Base-by-base conservation (phyloP, 2,888 invertebrate species). In the Sussaba pulchella region DNA sequence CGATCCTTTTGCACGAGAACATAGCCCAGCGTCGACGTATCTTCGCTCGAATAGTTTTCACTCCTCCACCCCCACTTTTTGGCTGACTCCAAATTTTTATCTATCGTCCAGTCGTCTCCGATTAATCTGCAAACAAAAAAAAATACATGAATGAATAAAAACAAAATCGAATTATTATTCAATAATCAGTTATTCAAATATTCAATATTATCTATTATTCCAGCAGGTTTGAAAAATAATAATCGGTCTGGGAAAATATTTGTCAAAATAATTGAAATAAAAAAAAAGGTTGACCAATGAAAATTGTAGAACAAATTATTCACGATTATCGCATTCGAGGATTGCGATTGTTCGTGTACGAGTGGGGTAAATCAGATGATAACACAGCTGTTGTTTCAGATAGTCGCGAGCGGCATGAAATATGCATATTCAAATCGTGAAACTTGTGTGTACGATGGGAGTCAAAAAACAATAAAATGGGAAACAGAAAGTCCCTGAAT, bases 1-100 rank as follows among this genome's bases (percentile, higher is more conserved):
- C 86, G 72, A 73, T 77, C 73, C 74, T 80, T 75, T 81, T 79
- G 78, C 81, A 84, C 78, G 73, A 72, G 70, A 71, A 70, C 89
- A 89, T 89, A 31, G 77, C 84, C 85, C 75, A 19, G 17, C 1
- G 47, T 5, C 24, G 17, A 31, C 14, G 12, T 61, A 52, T 26
- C 21, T 52, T 80, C 41, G 67, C 21, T 31, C 31, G n/a, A 31
- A 2, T 31, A 2, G 31, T 31, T 31, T 31, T 31, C 21, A 24
- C 50, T 39, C 19, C 12, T 12, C 17, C 24, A 2, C 6, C 5
- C 2, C 19, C 19, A 2, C 17, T 12, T 39, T 10, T 41, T 36
- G 50, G n/a, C n/a, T n/a, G n/a, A n/a, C n/a, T n/a, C n/a, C n/a
- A n/a, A n/a, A n/a, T n/a, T n/a, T n/a, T n/a, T n/a, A n/a, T n/a